phyloP scores from a whole-genome alignment of 1,140 invertebrate genomes.

The Vanessa tameamea region DNA sequence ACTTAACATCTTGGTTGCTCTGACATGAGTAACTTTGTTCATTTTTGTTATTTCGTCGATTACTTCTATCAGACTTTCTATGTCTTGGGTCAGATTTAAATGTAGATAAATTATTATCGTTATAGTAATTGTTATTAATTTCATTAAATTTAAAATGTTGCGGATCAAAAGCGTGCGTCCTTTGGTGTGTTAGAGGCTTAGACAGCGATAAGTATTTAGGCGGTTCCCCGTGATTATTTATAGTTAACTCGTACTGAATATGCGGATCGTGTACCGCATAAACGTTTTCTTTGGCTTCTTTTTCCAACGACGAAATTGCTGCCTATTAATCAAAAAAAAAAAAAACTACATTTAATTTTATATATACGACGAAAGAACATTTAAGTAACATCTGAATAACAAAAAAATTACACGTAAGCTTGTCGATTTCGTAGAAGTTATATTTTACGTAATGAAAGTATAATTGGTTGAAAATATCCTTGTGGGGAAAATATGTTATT shows the following conservation, averaged over 20 bases:
- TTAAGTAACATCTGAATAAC: too few species aligned
- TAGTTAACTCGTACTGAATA: conserved; percentile 80
- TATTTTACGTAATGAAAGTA: not conserved
- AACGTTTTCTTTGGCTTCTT: conserved; percentile 80
- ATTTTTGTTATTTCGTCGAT: conserved; percentile 46
- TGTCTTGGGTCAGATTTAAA: conserved; percentile 59
- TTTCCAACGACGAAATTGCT: conserved; percentile 69
- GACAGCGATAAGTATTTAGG: conserved; percentile 79
- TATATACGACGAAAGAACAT: too few species aligned
- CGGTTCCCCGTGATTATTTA: conserved; percentile 77
- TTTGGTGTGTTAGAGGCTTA: conserved; percentile 76
- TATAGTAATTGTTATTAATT: conserved; percentile 64
- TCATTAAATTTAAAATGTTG: conserved; percentile 59
- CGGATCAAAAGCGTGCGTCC: conserved; percentile 71
- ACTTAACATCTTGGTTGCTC: conserved; percentile 70
- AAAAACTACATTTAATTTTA: not conserved
- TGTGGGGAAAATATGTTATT: not conserved
- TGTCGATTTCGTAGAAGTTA: too few species aligned
- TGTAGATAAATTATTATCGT: conserved; percentile 55
- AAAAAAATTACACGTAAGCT: too few species aligned
- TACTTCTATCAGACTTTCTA: conserved; percentile 68
- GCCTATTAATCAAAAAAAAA: conserved; percentile 53
- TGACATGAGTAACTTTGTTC: conserved; percentile 54
- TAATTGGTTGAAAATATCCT: not conserved
- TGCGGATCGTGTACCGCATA: conserved; percentile 79